Evolutionary conservation across 2,113 vertebrate species (phyloP), one percentile per base, ranked within the genome.

Genomic region (Pampusana beccarii): DNA sequence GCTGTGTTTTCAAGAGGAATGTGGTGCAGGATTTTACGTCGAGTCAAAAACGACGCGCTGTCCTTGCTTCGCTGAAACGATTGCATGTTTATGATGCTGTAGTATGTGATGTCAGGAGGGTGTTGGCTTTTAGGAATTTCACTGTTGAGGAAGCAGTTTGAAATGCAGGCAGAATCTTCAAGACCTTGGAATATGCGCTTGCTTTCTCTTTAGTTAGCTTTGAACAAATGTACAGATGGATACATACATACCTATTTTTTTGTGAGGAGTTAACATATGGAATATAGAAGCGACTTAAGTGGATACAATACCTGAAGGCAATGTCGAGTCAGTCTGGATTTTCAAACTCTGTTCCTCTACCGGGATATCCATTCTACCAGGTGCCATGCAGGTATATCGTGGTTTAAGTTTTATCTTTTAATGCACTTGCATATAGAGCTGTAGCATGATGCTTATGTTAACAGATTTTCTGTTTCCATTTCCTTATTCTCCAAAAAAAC

Each of bases 341-440:
- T 98, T 98, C 98, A 94, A 97, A 97, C 97, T 98, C 98, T 73
- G 21, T 97, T 93, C 92, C 97, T 96, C 96, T 97, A 10, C 97
- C 92, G 54, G 98, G 98, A 95, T 98, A 98, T 95, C 98, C 98
- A n/a, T 97, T 98, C 97, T 98, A 97, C 97, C 97, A 97, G 93
- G 96, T 97, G 91, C 93, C 98, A 92, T 97, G 96, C 98, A 99
- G 99, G 99, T 99, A 97, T 97, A 98, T 99, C 1, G 5, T 84
- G 82, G 64, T 71, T 83, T 88, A 94, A 97, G 91, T 98, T 97
- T 95, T 93, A 33, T 65, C 67, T 87, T 80, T 44, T 56, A 57
- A 81, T 88, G 36, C 38, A 51, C 40, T 94, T 84, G 24, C 26
- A 26, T 69, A 21, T 48, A 69, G 83, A 93, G 46, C 84, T 87